Evolutionary conservation across 2,113 vertebrate genomes (phyloP), one percentile per base, ranked within the genome.

Genomic region (Vanacampus margaritifer): DNA sequence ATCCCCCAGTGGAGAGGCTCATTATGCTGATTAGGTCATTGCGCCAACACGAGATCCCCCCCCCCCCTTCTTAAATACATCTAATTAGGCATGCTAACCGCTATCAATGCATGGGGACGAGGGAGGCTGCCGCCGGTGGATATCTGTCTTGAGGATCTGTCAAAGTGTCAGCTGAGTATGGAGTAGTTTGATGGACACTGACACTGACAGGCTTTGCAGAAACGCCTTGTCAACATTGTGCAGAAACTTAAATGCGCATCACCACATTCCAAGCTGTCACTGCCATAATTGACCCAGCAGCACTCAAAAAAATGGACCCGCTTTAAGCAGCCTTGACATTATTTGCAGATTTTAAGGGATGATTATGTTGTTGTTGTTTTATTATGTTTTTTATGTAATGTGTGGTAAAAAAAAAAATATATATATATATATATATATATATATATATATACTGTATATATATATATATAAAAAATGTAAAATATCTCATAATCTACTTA

Each of bases 1-100:
- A 87, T 90, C 79, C 84, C 79, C 79, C 84, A 81, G 68, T 74
- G 73, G 73, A 83, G 86, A 82, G 66, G 68, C 81, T 89, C 81
- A 85, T 90, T 88, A 89, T 84, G 74, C 72, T 88, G 82, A 90
- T 88, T 86, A 88, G 75, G 71, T 82, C 79, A 79, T 84, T 78
- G 83, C 79, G 79, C 84, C 80, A 89, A 82, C 75, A 80, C 74
- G 69, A 75, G 17, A 62, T 54, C 46, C 67, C 70, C 51, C 23
- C 5, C 12, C 14, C 26, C 21, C 35, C 53, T 24, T 43, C 39
- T 66, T 74, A 81, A 78, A 84, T 71, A 84, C 81, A 83, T 87
- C 74, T 88, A 89, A 91, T 91, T 90, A 87, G 79, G 65, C 62
- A 79, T 77, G 80, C 71, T 83, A 82, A 80, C 81, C 69, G 74